Conservation (phyloP, 2,888 invertebrate species). For the Petrolisthes manimaculis region DNA sequence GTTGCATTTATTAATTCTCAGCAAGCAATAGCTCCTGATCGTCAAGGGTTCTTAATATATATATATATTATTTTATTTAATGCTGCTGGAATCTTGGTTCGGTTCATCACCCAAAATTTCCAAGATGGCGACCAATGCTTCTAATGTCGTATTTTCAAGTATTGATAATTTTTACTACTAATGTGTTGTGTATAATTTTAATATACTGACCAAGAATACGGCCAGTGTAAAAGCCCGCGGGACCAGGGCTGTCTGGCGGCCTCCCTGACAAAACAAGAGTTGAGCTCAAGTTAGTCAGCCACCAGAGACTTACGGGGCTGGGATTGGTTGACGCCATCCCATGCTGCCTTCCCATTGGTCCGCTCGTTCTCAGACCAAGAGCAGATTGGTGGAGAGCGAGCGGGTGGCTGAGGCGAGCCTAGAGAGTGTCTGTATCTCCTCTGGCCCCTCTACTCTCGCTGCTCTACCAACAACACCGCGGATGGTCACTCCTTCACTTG, state of each 20-base stretch:
- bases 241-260: slow-evolving; percentile 13
- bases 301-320: slow-evolving; percentile 29
- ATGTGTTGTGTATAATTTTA: slow-evolving; percentile 15
- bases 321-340: slow-evolving; percentile 34
- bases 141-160: too few relatives aligned
- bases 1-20: too few relatives aligned
- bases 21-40: too few relatives aligned
- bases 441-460: not conserved
- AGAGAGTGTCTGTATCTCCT: not conserved
- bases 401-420: slow-evolving; percentile 44
- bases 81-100: too few relatives aligned
- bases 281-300: slow-evolving; percentile 48
- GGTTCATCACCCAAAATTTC: too few relatives aligned
- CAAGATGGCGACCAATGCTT: too few relatives aligned
- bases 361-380: slow-evolving; percentile 19
- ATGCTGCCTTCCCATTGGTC: slow-evolving; percentile 43
- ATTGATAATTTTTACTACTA: slow-evolving; percentile 3
- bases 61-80: too few relatives aligned
- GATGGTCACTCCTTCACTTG: not conserved
- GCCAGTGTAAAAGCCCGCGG: not conserved
- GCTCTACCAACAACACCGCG: not conserved
- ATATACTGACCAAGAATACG: not conserved
- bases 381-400: slow-evolving; percentile 36
- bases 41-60: too few relatives aligned
- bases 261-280: slow-evolving; percentile 29